Percentiles rank a stretch among this genome's conserved stretches.
Conservation (phyloP, 1,140 invertebrate species). For the Catajapyx aquilonaris region DNA sequence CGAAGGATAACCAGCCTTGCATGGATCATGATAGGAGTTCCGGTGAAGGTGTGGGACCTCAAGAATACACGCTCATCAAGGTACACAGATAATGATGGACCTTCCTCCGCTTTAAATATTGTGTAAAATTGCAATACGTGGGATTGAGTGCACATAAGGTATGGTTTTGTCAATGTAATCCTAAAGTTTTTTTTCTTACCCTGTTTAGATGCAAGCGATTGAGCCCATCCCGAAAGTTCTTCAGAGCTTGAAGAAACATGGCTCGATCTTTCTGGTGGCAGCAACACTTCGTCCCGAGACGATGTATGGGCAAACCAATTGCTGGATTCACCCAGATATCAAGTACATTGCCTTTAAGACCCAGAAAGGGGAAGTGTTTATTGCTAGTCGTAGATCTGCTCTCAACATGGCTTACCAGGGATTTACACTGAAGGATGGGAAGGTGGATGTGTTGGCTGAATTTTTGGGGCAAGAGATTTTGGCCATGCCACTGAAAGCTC, state of each 20-base stretch:
- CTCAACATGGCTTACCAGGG: slow-evolving; percentile 93
- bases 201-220: no score
- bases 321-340: slow-evolving; percentile 92
- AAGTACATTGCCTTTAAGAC: slow-evolving; percentile 70
- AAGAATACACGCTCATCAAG: slow-evolving; percentile 96
- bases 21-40: slow-evolving; percentile 96
- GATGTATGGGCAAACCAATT: slow-evolving; percentile 99
- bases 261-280: slow-evolving; percentile 68
- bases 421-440: slow-evolving; percentile 60
- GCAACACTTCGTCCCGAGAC: slow-evolving; percentile 97
- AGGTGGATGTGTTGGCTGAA: slow-evolving; percentile 44
- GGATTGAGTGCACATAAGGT: no score
- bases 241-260: no score
- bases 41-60: slow-evolving; percentile 93
- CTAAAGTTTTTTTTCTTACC: no score
- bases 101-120: no score
- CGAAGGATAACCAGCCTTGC: slow-evolving; percentile 91
- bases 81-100: slow-evolving; percentile 59
- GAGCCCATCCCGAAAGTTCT: no score
- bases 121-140: no score
- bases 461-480: slow-evolving; percentile 51
- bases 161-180: no score
- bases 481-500: slow-evolving; percentile 59
- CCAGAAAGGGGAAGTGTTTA: slow-evolving; percentile 51
- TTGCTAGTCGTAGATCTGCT: slow-evolving; percentile 71